These are phyloP conservation scores for Tetranychus piercei DNA, from an alignment of 2,888 invertebrate genomes.

Conservation along the genomic window DNA sequence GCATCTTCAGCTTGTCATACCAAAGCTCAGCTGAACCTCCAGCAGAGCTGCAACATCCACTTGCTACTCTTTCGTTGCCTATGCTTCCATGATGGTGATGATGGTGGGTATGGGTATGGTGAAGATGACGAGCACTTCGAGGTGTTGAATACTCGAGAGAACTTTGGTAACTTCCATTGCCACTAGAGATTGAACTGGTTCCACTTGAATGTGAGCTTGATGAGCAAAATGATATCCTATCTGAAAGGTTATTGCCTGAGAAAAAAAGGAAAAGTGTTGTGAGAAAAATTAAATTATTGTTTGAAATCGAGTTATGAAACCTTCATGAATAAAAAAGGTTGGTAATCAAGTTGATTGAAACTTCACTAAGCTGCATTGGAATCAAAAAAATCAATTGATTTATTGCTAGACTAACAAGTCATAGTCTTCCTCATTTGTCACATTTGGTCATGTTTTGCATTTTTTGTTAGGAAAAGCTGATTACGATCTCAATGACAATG, in stretches of 20 bases:
- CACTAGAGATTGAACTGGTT: background rate
- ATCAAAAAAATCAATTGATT: no score
- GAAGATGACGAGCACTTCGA: background rate
- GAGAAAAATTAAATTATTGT: no score
- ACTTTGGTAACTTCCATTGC: background rate
- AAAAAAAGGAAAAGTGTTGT: background rate
- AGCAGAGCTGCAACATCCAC: background rate
- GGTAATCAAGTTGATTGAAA: no score
- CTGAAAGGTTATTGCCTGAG: background rate
- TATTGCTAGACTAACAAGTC: no score
- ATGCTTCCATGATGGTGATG: background rate
- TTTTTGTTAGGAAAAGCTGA: no score
- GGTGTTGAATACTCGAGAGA: slow-evolving; percentile 1
- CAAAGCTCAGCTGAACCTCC: background rate
- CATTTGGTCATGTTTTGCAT: no score
- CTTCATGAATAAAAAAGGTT: no score
- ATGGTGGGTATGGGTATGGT: background rate
- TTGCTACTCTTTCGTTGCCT: background rate
- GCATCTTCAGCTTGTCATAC: background rate
- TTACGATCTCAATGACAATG: no score
- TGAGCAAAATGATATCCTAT: slow-evolving; percentile 4
- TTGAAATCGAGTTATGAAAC: no score
- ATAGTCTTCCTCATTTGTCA: no score
- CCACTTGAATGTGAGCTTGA: background rate
- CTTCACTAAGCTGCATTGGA: no score